Evolutionary conservation across 35 echinoderm and acorn worm species (phyloP).

Genomic region (Chiridota heheva): DNA sequence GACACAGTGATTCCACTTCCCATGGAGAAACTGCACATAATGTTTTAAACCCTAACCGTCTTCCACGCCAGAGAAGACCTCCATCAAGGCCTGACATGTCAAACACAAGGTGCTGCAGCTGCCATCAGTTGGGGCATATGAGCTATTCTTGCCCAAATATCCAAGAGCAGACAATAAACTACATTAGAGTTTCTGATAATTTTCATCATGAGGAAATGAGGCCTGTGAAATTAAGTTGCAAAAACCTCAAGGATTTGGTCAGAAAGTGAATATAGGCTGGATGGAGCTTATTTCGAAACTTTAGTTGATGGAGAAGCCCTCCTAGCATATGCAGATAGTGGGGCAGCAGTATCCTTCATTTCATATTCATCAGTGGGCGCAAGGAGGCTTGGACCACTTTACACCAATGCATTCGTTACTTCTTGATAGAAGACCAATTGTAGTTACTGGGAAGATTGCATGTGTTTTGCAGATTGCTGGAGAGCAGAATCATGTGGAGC

Average conservation of each 20-base stretch:
- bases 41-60: too few species aligned
- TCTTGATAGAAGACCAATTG: background rate
- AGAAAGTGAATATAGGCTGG: too few species aligned
- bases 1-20: background rate
- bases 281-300: background rate
- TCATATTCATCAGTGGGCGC: background rate
- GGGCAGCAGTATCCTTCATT: constrained; percentile 6
- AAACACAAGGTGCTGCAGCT: background rate
- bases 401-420: background rate
- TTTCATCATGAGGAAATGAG: too few species aligned
- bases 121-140: constrained; percentile 1
- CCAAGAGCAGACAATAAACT: constrained; percentile 13
- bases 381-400: background rate
- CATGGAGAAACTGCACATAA: background rate
- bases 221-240: too few species aligned
- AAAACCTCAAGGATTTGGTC: too few species aligned
- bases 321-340: constrained; percentile 15
- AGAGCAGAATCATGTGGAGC: background rate
- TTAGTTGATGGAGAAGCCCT: background rate
- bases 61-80: too few species aligned
- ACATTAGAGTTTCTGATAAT: background rate
- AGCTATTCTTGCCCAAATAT: constrained; percentile 27
- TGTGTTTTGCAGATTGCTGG: background rate
- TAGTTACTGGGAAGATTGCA: background rate
- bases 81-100: too few species aligned